Evolutionary conservation across 2,888 invertebrate genomes (phyloP), one percentile per base, ranked within the genome.

Genomic region (Parasteatoda lunata): DNA sequence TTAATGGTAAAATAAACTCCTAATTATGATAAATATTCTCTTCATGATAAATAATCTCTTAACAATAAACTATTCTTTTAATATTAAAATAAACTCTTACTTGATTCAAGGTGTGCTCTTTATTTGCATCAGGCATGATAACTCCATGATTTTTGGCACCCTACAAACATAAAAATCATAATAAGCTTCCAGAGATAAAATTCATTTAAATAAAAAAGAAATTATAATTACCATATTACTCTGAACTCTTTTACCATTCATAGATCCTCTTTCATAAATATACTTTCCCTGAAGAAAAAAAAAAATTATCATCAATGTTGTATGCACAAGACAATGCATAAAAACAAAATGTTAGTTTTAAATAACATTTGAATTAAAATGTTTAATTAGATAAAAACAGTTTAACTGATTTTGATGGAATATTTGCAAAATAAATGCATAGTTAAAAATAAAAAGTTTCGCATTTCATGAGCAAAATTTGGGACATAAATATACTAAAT

Each of bases 61-160:
- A 2, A 30, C 30, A 30, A 30, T 30, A 30, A 30, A 30, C 30
- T 30, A 30, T 30, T 30, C 30, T 30, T 30, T 30, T 30, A 30
- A 30, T 30, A 30, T 30, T 30, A 30, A 30, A 30, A 30, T 30
- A 30, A 30, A 30, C 30, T 30, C 5, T 77, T 88, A 93, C 92
- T 90, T 98, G 97, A 91, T 98, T 98, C 54, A 99, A 93, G 0
- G 98, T 97, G 91, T 97, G 96, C 91, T 98, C 98, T 92, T 98
- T 99, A 93, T 98, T 98, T 0, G 99, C 99, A 92, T 99, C 99
- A 1, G 98, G 96, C 94, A 99, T 94, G 66, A 99, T 94, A 13
- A 99, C 95, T 68, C 98, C 99, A 92, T 99, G 99, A 93, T 99
- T 99, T 93, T 99, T 99, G 5, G 99, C 99, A 11, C 99, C 99